These are phyloP conservation scores for Plestiodon gilberti DNA, from an alignment of 2,113 vertebrate species.

Conservation along the genomic window DNA sequence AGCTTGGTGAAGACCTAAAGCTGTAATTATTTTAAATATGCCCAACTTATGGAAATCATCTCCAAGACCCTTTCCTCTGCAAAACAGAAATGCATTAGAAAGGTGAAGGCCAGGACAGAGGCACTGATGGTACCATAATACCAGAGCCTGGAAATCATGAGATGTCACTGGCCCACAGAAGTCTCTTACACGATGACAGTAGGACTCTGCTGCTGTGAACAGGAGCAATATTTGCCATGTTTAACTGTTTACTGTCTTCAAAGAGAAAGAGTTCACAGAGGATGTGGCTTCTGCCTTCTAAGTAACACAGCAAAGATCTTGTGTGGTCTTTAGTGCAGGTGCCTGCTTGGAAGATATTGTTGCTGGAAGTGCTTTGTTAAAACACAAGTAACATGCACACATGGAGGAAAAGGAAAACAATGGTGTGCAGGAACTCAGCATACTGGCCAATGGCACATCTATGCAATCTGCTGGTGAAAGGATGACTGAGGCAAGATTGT, in stretches of 20 bases:
- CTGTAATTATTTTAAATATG: not conserved
- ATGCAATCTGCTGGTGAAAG: too few relatives aligned
- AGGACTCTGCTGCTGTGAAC: not conserved
- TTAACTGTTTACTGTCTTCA: not conserved
- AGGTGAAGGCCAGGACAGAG: not conserved
- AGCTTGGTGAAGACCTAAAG: not conserved
- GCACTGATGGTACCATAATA: too few relatives aligned
- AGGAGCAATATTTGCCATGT: not conserved
- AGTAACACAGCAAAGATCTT: not conserved
- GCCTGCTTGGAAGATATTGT: not conserved
- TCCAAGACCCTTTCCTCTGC: not conserved
- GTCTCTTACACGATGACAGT: not conserved
- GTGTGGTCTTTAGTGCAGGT: too few relatives aligned
- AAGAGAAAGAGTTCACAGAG: not conserved
- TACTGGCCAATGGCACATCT: too few relatives aligned
- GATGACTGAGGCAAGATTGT: too few relatives aligned
- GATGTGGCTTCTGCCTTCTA: not conserved
- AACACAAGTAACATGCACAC: too few relatives aligned
- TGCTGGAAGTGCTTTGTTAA: not conserved
- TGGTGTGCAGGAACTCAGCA: too few relatives aligned
- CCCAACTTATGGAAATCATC: not conserved
- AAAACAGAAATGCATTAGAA: not conserved
- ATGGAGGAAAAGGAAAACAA: too few relatives aligned
- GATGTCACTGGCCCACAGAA: not conserved
- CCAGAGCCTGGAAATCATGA: not conserved